These are phyloP conservation scores for Rhineura floridana DNA, from an alignment of 2,113 vertebrate species.

Conservation along the genomic window DNA sequence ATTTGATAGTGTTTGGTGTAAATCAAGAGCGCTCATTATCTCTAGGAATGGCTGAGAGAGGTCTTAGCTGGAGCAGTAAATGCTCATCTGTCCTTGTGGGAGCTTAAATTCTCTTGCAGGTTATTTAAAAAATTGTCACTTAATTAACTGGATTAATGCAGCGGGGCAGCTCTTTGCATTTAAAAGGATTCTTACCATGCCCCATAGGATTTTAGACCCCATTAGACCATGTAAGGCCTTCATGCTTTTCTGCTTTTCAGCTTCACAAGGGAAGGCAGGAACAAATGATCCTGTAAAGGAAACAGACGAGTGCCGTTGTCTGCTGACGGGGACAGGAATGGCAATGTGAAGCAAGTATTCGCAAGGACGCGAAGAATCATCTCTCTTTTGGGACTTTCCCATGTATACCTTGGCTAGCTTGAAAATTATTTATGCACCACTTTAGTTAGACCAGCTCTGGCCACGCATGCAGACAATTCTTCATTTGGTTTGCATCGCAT, in stretches of 20 bases:
- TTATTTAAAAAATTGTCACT: not conserved
- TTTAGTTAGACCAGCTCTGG: not conserved
- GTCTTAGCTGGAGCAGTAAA: not conserved
- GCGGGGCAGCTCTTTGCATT: not conserved
- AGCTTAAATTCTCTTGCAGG: not conserved
- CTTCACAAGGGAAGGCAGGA: not conserved
- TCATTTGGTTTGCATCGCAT: not conserved
- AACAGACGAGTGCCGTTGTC: not conserved
- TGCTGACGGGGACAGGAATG: not conserved
- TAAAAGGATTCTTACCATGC: not conserved
- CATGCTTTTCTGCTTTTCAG: not conserved
- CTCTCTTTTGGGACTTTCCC: not conserved
- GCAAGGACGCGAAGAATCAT: not conserved
- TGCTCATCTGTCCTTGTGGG: not conserved
- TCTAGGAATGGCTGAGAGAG: not conserved
- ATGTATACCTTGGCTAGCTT: not conserved
- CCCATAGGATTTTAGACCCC: not conserved
- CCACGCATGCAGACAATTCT: not conserved
- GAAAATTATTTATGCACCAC: not conserved
- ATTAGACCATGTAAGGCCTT: not conserved
- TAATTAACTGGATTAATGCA: conserved; percentile 17
- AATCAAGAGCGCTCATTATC: not conserved
- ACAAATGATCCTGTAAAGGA: not conserved
- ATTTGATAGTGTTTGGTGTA: not conserved
- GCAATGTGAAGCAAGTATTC: not conserved